A percentile compares a stretch with the other conserved stretches of the same genome.
phyloP scores from a whole-genome alignment of 2,888 invertebrate species.

The Hermaeophaga mercurialis region DNA sequence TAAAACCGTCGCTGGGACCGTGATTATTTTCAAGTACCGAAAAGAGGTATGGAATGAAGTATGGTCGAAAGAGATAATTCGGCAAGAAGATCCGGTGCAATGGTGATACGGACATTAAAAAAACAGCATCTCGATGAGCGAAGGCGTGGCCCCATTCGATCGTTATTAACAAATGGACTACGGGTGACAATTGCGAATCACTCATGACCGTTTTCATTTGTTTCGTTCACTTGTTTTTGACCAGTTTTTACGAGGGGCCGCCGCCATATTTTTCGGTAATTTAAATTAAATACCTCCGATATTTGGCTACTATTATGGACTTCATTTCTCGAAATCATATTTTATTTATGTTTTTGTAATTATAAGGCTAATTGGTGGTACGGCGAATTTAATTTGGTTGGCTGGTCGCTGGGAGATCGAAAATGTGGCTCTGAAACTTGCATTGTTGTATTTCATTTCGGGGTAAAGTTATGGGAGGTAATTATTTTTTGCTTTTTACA shows the following conservation, averaged over 20 bases:
- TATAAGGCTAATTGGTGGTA: conserved; percentile 10
- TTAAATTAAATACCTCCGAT: conserved; percentile 37
- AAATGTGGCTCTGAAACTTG: conserved; percentile 8
- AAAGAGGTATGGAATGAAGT: background rate
- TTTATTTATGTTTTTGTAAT: conserved; percentile 25
- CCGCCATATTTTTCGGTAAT: conserved; percentile 49
- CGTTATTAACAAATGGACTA: conserved; percentile 51
- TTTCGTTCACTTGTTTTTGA: conserved; percentile 33
- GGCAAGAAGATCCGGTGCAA: conserved; percentile 25
- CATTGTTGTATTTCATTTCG: conserved; percentile 2
- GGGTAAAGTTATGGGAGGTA: background rate
- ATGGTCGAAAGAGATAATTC: conserved; percentile 20
- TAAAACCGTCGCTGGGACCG: no score
- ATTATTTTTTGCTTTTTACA: no score
- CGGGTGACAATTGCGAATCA: conserved; percentile 51
- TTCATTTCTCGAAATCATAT: conserved; percentile 28
- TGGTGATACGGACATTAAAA: conserved; percentile 34
- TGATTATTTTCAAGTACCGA: no score
- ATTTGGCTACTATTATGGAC: conserved; percentile 23
- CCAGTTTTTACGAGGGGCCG: conserved; percentile 44
- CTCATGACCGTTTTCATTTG: conserved; percentile 22
- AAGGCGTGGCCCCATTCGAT: conserved; percentile 34
- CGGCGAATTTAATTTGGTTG: conserved; percentile 14
- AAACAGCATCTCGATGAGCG: conserved; percentile 32
- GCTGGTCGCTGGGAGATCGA: conserved; percentile 13